Base-by-base conservation (phyloP, 2,888 invertebrate species). In the Leptinotarsa rubiginosa region DNA sequence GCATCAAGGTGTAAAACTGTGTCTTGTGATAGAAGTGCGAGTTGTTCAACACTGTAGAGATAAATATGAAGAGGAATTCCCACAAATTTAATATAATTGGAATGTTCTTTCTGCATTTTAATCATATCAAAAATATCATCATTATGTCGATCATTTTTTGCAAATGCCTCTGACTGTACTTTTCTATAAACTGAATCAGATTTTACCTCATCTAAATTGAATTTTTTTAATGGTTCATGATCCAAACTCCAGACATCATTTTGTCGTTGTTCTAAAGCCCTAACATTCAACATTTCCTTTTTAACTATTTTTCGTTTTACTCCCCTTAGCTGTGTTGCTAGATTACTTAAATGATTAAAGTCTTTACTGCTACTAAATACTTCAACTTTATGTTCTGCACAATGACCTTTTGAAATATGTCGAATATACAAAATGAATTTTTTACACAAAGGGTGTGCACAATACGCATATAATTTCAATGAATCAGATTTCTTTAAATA, bases 21-120 rank as follows among this genome's bases (percentile, higher is more conserved):
- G 3, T 47, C 66, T 22, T 49, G 20, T 12, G 47, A n/a, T n/a
- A n/a, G n/a, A n/a, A n/a, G n/a, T n/a, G n/a, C n/a, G 1, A 80
- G 15, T 73, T 81, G 77, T 70, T 77, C 75, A 4, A 64, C 31
- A 59, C 80, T 77, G 66, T 75, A 81, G 2, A 75, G 12, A 75
- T 80, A 78, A 7, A 79, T n/a, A 68, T 70, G 73, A 52, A 80
- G 78, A 20, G 79, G 78, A 22, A 75, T 54, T 18, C 65, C 47
- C 3, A 80, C 73, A 69, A 79, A 78, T 52, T 79, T 47, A 25
- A 81, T 78, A 71, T 75, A 79, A 54, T 80, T 79, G 0, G 70
- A 56, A 70, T 79, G 79, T 59, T 72, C 77, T 10, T n/a, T 56
- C 10, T 73, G 77, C 78, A 79, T 79, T 49, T 70, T n/a, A n/a